phyloP scores from a whole-genome alignment of 2,888 invertebrate species.

The Apamea sordens region DNA sequence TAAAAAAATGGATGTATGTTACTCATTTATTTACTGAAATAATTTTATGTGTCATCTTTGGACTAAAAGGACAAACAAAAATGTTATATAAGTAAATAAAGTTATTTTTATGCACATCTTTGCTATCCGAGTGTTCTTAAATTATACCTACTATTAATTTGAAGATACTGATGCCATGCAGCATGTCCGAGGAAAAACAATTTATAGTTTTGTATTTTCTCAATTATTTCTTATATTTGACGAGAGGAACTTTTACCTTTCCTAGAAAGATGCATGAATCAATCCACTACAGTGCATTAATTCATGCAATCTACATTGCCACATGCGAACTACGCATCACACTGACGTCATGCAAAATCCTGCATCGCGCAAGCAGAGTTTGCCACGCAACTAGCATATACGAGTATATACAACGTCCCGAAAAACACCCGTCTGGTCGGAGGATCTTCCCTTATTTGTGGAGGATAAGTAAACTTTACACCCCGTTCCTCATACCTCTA shows the following conservation, averaged over 20 bases:
- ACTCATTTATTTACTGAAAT: background rate
- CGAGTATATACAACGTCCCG: background rate
- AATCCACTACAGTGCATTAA: background rate
- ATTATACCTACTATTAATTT: background rate
- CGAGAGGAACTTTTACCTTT: background rate
- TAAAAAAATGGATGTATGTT: too few species aligned
- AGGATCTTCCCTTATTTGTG: too few species aligned
- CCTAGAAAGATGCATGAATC: background rate
- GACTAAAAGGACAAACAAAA: background rate
- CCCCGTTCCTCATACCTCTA: too few species aligned
- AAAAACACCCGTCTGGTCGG: too few species aligned
- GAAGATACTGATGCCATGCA: background rate
- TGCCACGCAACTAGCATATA: too few species aligned
- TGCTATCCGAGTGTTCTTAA: background rate
- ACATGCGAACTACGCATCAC: too few species aligned
- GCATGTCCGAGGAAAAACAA: background rate
- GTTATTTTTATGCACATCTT: background rate
- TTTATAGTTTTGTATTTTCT: background rate
- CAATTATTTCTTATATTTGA: background rate
- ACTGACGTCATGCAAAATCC: too few species aligned
- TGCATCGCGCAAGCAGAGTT: too few species aligned
- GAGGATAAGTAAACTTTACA: too few species aligned
- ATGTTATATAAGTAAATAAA: too few species aligned
- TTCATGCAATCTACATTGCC: too few species aligned
- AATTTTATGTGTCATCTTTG: background rate